Evolutionary conservation across 1,140 invertebrate species (phyloP), one percentile per base, ranked within the genome.

Genomic region (Drosophila nasuta): DNA sequence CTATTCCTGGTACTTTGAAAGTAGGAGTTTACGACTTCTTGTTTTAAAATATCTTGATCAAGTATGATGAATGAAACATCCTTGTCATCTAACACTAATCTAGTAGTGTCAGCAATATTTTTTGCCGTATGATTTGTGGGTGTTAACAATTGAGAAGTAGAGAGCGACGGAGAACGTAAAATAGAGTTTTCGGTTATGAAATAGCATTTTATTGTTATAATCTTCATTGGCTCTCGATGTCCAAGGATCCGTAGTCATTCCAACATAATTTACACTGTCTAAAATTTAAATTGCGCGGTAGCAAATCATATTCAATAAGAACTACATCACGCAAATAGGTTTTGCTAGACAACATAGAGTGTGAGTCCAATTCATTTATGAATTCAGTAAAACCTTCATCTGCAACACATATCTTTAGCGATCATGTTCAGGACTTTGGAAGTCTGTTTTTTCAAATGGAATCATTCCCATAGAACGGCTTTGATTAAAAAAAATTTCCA

Each of bases 11-110:
- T 41, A 41, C 38, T 41, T 41, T 2, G 38, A 41, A 41, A 41
- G 38, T 10, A 41, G 3, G 38, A 41, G 38, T 41, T 11, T 41
- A 41, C 38, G 11, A 10, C 38, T 41, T 41, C 11, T 7, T 10
- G 38, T 41, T 11, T 8, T 11, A 10, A 41, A 41, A 10, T 41
- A 11, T 41, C 38, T 41, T 11, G 38, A 10, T 2, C 38, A 41
- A 41, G 38, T 2, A 10, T 41, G 3, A 41, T 41, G 38, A 11
- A 41, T 41, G 6, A 41, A 41, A 41, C 7, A 41, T 11, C 38
- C 38, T 11, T 41, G 38, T 41, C 38, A 41, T 41, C 38, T 41
- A 41, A 41, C 38, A 41, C 38, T 41, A 41, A 41, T 41, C 38
- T 41, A 41, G 11, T 41, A 41, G 38, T 10, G 38, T 41, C 38